phyloP scores from a whole-genome alignment of 1,140 invertebrate genomes.

The Spodoptera frugiperda region DNA sequence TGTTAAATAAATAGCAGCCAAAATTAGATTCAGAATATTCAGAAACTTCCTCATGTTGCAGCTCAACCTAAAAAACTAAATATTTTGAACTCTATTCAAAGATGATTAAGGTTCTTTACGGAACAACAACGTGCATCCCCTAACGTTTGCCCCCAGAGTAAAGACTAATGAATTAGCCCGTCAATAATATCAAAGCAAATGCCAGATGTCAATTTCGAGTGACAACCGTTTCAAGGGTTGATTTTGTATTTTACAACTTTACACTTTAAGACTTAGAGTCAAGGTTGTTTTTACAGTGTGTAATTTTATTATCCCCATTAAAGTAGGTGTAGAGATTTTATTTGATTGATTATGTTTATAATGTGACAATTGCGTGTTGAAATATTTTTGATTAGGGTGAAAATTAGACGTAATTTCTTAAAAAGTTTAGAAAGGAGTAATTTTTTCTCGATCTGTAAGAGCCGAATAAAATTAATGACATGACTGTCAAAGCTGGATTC shows the following conservation, averaged over 20 bases:
- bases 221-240: constrained; percentile 68
- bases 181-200: constrained; percentile 78
- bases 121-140: not conserved
- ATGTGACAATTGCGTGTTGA: constrained; percentile 74
- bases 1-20: too few relatives aligned
- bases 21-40: too few relatives aligned
- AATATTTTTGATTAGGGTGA: not conserved
- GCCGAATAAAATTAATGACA: too few relatives aligned
- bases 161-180: constrained; percentile 72
- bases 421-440: not conserved
- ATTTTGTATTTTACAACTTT: constrained; percentile 49
- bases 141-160: constrained; percentile 33
- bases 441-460: too few relatives aligned
- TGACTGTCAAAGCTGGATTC: too few relatives aligned
- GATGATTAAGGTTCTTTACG: not conserved
- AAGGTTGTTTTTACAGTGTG: constrained; percentile 47
- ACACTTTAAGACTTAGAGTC: constrained; percentile 43
- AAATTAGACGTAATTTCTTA: not conserved
- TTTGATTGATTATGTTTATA: constrained; percentile 75
- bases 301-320: constrained; percentile 20
- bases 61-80: too few relatives aligned
- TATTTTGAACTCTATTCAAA: constrained; percentile 2
- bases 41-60: too few relatives aligned
- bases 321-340: constrained; percentile 58
- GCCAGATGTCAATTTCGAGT: constrained; percentile 76